Percentiles rank a stretch among this genome's conserved stretches.
Evolutionary conservation across 2,113 vertebrate genomes (phyloP).

Genomic region (Rhinopomastus cyanomelas): DNA sequence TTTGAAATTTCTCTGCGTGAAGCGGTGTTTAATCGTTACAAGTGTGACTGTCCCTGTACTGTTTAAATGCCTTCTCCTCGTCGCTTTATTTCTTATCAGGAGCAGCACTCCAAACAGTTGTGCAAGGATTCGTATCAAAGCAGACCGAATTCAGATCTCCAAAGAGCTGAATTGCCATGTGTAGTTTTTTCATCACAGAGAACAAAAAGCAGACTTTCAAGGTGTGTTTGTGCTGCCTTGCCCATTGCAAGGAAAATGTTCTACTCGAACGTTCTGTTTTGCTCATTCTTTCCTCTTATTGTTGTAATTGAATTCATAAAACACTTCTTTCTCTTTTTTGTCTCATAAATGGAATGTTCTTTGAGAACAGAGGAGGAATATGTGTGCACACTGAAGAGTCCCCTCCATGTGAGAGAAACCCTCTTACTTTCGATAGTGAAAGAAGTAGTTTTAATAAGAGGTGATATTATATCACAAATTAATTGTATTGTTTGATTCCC

Average conservation of each 20-base stretch:
- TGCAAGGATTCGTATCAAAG: slow-evolving; percentile 78
- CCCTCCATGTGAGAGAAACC: neutral
- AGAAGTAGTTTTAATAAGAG: slow-evolving; percentile 39
- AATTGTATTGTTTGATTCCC: neutral
- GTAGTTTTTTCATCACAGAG: slow-evolving; percentile 69
- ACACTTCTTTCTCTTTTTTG: slow-evolving; percentile 57
- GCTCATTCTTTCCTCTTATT: slow-evolving; percentile 68
- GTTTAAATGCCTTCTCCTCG: slow-evolving; percentile 68
- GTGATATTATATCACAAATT: slow-evolving; percentile 25
- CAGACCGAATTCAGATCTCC: slow-evolving; percentile 73
- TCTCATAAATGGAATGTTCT: slow-evolving; percentile 32
- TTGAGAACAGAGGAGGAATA: slow-evolving; percentile 50
- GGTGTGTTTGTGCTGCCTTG: slow-evolving; percentile 49
- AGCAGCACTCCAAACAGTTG: slow-evolving; percentile 75
- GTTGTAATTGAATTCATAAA: slow-evolving; percentile 64
- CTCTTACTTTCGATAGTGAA: slow-evolving; percentile 31
- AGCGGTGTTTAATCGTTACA: slow-evolving; percentile 71
- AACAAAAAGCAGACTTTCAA: slow-evolving; percentile 62
- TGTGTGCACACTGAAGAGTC: neutral
- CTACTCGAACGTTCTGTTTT: slow-evolving; percentile 52
- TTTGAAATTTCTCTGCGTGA: slow-evolving; percentile 69
- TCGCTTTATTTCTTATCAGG: slow-evolving; percentile 74
- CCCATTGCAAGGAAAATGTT: slow-evolving; percentile 60
- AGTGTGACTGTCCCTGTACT: slow-evolving; percentile 72
- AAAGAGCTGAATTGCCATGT: slow-evolving; percentile 69